Evolutionary conservation across 1,140 invertebrate genomes (phyloP).

Genomic region (Cotesia chilonis): DNA sequence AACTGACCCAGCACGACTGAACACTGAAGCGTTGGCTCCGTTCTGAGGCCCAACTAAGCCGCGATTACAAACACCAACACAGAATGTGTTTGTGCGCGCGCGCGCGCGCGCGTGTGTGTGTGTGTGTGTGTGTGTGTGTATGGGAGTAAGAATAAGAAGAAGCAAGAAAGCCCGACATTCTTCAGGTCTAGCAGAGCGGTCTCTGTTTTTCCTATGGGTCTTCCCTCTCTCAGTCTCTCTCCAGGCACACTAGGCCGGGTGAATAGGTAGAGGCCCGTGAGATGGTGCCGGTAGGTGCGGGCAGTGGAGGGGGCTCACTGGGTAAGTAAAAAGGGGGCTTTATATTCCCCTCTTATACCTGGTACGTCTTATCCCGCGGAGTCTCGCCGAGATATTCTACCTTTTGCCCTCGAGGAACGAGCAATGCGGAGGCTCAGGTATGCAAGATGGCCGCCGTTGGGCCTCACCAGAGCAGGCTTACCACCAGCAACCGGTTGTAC

Average conservation of each 20-base stretch:
- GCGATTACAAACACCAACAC: slow-evolving; percentile 27
- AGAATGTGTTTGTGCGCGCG: neutral
- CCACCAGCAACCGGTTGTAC: slow-evolving; percentile 36
- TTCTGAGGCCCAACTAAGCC: slow-evolving; percentile 30
- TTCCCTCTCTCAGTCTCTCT: slow-evolving; percentile 13
- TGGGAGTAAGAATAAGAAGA: neutral
- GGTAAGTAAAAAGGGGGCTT: slow-evolving; percentile 18
- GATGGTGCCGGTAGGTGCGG: neutral
- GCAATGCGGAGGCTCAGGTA: slow-evolving; percentile 67
- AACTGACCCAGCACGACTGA: slow-evolving; percentile 64
- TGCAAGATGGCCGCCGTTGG: slow-evolving; percentile 63
- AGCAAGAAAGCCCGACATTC: slow-evolving; percentile 56
- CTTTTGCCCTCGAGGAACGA: slow-evolving; percentile 67
- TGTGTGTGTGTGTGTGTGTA: neutral
- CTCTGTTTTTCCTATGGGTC: slow-evolving; percentile 10
- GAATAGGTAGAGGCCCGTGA: neutral
- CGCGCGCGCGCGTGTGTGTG: neutral
- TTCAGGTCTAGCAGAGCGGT: slow-evolving; percentile 51
- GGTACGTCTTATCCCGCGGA: slow-evolving; percentile 27
- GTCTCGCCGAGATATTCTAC: slow-evolving; percentile 64
- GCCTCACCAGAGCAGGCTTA: neutral
- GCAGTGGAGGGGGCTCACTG: slow-evolving; percentile 1
- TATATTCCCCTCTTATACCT: slow-evolving; percentile 26
- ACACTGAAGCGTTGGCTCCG: slow-evolving; percentile 57
- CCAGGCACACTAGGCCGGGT: neutral